Base-by-base conservation (phyloP, 2,797 vertebrate species). In the Acanthurus tractus region DNA sequence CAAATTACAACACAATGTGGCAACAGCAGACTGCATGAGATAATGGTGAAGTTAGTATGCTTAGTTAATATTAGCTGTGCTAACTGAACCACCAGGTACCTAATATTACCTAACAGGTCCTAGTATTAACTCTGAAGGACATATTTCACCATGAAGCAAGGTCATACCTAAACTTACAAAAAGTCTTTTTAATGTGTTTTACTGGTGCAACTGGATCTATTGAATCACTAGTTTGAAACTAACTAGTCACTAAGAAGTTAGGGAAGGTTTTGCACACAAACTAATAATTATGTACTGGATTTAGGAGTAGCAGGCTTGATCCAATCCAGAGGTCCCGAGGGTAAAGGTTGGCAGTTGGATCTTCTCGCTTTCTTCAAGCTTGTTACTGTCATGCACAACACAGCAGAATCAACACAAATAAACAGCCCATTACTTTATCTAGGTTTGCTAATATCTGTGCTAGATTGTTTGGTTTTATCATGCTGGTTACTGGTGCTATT, bases 381-480 rank as follows among this genome's bases (percentile, higher is more conserved):
- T 10, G 17, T 57, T 67, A 13, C 2, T 20, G 25, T 50, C 55
- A 15, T 54, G 46, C 10, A 15, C 4, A 44, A 62, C 17, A 20
- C 13, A 20, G 34, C n/a, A n/a, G 52, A 61, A 56, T 73, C 11
- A 70, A 46, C 29, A 70, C 42, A 61, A n/a, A 45, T 14, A 23
- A 34, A 59, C 25, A 4, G 23, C 23, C 76, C 10, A 56, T 25
- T 6, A 9, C 29, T 23, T 57, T 9, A 8, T 68, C 66, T 68
- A 6, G 8, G 8, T 49, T 65, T 52, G n/a, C 62, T 74, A 3
- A 6, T 61, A 20, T 57, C 44, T 68, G n/a, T 20, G 2, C 14
- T 18, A 7, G 18, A 44, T 44, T 4, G 0, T 34, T 25, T 56
- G 36, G 20, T n/a, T 56, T 44, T 53, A 63, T 55, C 50, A 5